These are phyloP conservation scores for Halcyon leucocephala DNA, from an alignment of 2,797 vertebrate genomes.

Conservation along the genomic window DNA sequence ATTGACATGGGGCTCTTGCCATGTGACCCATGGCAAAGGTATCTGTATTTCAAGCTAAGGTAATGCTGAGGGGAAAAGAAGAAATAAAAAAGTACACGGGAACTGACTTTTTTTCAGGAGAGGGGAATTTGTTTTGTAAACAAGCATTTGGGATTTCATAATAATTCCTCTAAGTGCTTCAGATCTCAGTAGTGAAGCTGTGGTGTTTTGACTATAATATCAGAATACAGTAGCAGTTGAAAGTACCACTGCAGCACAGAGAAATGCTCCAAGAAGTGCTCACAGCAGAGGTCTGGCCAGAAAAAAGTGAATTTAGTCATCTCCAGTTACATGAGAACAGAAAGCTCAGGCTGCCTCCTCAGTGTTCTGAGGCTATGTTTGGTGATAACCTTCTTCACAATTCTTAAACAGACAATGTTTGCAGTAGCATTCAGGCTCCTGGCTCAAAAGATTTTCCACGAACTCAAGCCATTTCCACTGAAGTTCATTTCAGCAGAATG, in stretches of 20 bases:
- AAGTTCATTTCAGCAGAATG: background rate
- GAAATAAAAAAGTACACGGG: background rate
- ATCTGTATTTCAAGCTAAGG: background rate
- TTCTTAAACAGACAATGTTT: background rate
- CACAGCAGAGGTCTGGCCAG: background rate
- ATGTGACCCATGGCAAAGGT: background rate
- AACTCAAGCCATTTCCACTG: background rate
- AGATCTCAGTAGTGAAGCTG: background rate
- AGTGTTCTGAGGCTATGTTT: background rate
- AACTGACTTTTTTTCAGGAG: background rate
- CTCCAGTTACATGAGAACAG: background rate
- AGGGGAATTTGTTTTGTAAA: background rate
- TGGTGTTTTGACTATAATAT: rapidly evolving
- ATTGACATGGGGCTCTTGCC: background rate
- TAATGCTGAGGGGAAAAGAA: background rate
- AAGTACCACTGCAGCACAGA: background rate
- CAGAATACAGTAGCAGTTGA: background rate
- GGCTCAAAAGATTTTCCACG: background rate
- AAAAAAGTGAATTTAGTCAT: background rate
- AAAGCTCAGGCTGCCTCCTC: background rate
- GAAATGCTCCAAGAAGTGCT: background rate
- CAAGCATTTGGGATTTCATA: background rate
- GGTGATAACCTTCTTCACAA: background rate
- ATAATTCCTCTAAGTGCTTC: background rate
- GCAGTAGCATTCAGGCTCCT: background rate